These are phyloP conservation scores for Lydus trimaculatus DNA, from an alignment of 2,888 invertebrate species.

Conservation along the genomic window DNA sequence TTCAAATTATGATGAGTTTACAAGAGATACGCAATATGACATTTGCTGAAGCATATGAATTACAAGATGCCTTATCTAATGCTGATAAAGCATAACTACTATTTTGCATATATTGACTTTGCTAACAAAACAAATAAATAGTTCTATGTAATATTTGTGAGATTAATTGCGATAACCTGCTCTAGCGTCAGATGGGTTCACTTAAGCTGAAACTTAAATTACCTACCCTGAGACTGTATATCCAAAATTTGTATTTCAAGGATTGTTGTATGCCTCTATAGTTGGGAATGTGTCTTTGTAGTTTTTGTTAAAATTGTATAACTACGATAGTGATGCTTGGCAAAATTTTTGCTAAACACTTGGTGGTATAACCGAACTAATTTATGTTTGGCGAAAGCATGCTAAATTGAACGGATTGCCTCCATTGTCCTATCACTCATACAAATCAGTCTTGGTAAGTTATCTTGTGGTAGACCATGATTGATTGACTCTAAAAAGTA, in stretches of 20 bases:
- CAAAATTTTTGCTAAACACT: conserved; percentile 14
- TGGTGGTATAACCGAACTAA: conserved; percentile 20
- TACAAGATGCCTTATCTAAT: too few relatives aligned
- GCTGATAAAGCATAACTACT: too few relatives aligned
- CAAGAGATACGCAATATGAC: not conserved
- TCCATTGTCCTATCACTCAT: conserved; percentile 74
- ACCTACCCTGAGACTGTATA: too few relatives aligned
- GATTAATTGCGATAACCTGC: too few relatives aligned
- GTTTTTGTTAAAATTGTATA: conserved; percentile 7
- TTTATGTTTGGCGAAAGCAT: conserved; percentile 10
- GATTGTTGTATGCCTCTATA: not conserved
- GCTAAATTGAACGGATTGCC: conserved; percentile 7
- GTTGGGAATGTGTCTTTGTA: too few relatives aligned
- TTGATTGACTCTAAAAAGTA: too few relatives aligned
- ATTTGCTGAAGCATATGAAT: not conserved
- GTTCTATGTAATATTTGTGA: too few relatives aligned
- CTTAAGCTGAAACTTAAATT: too few relatives aligned
- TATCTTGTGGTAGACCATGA: conserved; percentile 68
- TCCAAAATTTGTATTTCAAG: too few relatives aligned
- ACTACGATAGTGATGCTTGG: conserved; percentile 14
- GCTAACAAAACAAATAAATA: too few relatives aligned
- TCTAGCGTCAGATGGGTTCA: too few relatives aligned
- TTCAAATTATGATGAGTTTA: conserved; percentile 9
- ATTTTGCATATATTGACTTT: too few relatives aligned
- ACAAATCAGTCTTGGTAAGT: conserved; percentile 74